phyloP scores from a whole-genome alignment of 1,140 invertebrate species.

The Lepidurus couesii region DNA sequence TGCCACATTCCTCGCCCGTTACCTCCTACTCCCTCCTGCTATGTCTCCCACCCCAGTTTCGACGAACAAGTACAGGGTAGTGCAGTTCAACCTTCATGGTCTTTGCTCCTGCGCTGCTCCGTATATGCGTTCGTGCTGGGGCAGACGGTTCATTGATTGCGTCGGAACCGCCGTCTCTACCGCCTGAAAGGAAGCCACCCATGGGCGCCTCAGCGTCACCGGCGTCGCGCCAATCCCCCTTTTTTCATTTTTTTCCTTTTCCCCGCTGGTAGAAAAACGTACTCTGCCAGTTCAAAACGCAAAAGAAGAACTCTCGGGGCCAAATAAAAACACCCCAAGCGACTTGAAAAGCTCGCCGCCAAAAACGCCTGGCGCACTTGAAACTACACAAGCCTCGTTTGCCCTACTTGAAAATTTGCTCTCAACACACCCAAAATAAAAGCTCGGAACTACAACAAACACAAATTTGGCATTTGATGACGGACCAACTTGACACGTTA shows the following conservation, averaged over 20 bases:
- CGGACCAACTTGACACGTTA: not conserved
- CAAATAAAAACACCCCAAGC: not conserved
- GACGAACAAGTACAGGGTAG: too few relatives aligned
- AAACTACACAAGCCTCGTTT: not conserved
- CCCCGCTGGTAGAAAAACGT: not conserved
- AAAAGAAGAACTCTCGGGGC: too few relatives aligned
- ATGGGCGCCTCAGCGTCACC: not conserved
- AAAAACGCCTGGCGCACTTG: not conserved
- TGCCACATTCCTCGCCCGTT: not conserved
- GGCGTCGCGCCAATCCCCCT: conserved; percentile 2
- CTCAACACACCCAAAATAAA: not conserved
- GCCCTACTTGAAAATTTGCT: not conserved
- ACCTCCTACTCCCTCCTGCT: not conserved
- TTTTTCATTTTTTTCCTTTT: not conserved
- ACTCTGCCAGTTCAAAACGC: too few relatives aligned
- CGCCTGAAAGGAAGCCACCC: not conserved
- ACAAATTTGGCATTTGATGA: not conserved
- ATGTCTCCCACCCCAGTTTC: not conserved
- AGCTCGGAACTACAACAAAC: not conserved
- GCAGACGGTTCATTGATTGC: conserved; percentile 17
- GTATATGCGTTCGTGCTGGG: not conserved
- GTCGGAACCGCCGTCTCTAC: not conserved
- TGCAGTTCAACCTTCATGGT: too few relatives aligned
- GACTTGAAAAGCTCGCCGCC: not conserved
- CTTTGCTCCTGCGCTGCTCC: not conserved